These are phyloP conservation scores for Oryzias javanicus DNA, from an alignment of 2,113 vertebrate genomes.

Conservation along the genomic window DNA sequence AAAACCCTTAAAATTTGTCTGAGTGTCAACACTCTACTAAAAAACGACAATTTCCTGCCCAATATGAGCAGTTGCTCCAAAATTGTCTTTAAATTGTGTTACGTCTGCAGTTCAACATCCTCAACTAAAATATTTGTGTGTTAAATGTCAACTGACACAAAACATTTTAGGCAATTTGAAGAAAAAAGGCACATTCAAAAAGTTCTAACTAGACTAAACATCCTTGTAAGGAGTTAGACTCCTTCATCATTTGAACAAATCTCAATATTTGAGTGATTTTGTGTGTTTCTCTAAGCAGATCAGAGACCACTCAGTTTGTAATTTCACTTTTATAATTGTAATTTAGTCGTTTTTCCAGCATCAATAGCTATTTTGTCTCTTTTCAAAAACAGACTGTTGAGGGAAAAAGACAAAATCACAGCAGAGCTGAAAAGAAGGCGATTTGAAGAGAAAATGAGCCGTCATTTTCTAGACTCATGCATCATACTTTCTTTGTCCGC, in stretches of 20 bases:
- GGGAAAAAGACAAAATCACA: slow-evolving; percentile 15
- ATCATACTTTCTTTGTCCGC: neutral
- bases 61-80: no score
- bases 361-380: slow-evolving; percentile 34
- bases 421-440: slow-evolving; percentile 1
- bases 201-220: no score
- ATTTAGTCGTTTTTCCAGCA: slow-evolving; percentile 41
- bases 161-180: no score
- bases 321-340: slow-evolving; percentile 55
- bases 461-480: slow-evolving; percentile 25
- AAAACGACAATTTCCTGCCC: no score
- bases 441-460: slow-evolving; percentile 15
- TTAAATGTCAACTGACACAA: no score
- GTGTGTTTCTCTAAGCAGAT: slow-evolving; percentile 7
- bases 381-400: slow-evolving; percentile 15
- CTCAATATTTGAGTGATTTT: slow-evolving; percentile 9
- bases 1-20: no score
- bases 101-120: no score
- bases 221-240: neutral
- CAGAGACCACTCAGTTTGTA: slow-evolving; percentile 37
- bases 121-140: no score
- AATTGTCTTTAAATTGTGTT: no score
- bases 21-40: no score
- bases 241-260: slow-evolving; percentile 1
- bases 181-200: no score